Evolutionary conservation across 2,113 vertebrate genomes (phyloP).

Genomic region (Crotophaga sulcirostris): DNA sequence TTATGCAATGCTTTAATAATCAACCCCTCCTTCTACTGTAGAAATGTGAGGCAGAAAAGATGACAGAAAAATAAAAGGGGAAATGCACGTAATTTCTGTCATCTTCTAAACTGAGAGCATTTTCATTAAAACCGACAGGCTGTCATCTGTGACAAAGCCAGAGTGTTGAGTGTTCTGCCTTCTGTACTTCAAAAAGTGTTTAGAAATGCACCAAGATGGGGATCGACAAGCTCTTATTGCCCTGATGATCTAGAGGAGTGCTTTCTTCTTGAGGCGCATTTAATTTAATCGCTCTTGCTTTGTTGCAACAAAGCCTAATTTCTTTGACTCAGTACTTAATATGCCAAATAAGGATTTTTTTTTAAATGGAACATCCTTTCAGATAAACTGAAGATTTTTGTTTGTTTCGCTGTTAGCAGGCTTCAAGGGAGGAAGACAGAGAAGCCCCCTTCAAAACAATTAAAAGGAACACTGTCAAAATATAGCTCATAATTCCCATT

Average conservation of each 20-base stretch:
- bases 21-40: neutral
- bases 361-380: neutral
- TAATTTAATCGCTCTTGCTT: constrained; percentile 77
- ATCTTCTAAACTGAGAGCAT: constrained; percentile 41
- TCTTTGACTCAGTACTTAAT: constrained; percentile 71
- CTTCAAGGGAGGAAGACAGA: neutral
- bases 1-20: constrained; percentile 60
- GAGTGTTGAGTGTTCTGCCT: constrained; percentile 23
- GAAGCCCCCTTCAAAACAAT: constrained; percentile 16
- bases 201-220: neutral
- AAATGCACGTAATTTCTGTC: constrained; percentile 51
- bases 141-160: constrained; percentile 68
- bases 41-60: constrained; percentile 6
- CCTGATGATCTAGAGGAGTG: constrained; percentile 42
- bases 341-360: constrained; percentile 58
- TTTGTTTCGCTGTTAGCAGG: constrained; percentile 11
- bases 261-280: constrained; percentile 68
- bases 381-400: constrained; percentile 16
- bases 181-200: constrained; percentile 1
- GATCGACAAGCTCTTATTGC: neutral
- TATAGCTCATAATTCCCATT: constrained; percentile 26
- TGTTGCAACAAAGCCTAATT: constrained; percentile 71
- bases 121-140: constrained; percentile 69
- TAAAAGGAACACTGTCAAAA: constrained; percentile 50
- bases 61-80: constrained; percentile 54